Percentiles rank a stretch among this genome's conserved stretches.
These are phyloP conservation scores for Python bivittatus DNA, from an alignment of 2,113 vertebrate genomes.

Conservation along the genomic window DNA sequence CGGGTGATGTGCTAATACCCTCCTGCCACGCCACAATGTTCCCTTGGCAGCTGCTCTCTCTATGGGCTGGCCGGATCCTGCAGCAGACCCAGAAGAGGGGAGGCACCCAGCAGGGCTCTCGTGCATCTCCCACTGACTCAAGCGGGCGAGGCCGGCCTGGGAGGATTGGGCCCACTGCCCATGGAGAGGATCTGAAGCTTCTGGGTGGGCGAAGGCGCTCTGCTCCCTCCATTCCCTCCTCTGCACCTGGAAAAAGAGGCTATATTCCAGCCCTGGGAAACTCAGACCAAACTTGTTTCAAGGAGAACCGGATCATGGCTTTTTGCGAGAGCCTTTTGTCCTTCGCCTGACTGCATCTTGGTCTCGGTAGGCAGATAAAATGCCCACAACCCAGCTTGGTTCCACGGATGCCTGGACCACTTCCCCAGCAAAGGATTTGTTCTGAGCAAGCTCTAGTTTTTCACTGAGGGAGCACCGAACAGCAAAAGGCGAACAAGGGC, in stretches of 20 bases:
- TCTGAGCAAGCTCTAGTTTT: not conserved
- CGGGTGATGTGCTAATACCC: accelerated
- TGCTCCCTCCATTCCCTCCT: too few species aligned
- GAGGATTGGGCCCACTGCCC: not conserved
- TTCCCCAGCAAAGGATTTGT: not conserved
- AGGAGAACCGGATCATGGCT: not conserved
- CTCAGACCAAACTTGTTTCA: not conserved
- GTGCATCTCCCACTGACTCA: not conserved
- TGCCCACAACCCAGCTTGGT: not conserved
- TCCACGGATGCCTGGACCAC: not conserved
- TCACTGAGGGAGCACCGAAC: not conserved
- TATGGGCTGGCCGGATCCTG: not conserved
- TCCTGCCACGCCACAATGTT: not conserved
- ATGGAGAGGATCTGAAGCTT: not conserved
- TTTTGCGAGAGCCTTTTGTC: not conserved
- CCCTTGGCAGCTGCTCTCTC: not conserved
- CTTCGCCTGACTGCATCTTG: not conserved
- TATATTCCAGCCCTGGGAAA: not conserved
- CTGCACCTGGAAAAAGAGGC: not conserved
- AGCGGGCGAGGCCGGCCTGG: not conserved
- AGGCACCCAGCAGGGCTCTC: not conserved
- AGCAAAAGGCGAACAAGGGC: not conserved
- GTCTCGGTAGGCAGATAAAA: not conserved
- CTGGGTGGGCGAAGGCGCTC: not conserved
- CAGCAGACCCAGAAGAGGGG: not conserved